A percentile compares a stretch with the other conserved stretches of the same genome.
Conservation (phyloP, 2,113 vertebrate species). For the Rostratula benghalensis region DNA sequence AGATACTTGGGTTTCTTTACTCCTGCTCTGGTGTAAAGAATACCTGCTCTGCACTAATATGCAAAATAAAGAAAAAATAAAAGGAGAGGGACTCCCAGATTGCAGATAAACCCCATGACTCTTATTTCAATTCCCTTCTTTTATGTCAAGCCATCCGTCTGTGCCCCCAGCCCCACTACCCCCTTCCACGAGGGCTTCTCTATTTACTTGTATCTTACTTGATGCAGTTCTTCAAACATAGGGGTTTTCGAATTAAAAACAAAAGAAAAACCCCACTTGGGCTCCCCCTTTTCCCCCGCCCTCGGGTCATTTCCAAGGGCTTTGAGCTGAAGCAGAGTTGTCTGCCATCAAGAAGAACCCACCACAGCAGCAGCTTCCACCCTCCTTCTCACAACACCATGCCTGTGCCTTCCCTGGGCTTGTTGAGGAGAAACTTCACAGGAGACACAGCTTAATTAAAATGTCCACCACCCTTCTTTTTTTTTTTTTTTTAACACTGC, state of each 20-base stretch:
- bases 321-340: not conserved
- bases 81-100: constrained; percentile 24
- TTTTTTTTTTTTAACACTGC: not conserved
- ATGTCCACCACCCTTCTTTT: not conserved
- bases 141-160: not conserved
- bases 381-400: not conserved
- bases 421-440: constrained; percentile 18
- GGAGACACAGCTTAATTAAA: constrained; percentile 12
- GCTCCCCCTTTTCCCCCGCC: not conserved
- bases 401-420: not conserved
- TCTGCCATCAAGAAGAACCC: not conserved
- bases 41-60: not conserved
- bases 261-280: not conserved
- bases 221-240: constrained; percentile 46
- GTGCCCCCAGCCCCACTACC: rapidly evolving
- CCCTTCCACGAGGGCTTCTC: not conserved
- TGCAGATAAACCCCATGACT: constrained; percentile 42
- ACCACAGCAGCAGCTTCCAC: not conserved
- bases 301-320: not conserved
- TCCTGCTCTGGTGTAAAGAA: too few species aligned
- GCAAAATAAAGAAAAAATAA: constrained; percentile 42
- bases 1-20: not conserved
- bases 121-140: not conserved
- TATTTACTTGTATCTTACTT: not conserved
- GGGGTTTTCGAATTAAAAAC: not conserved